These are phyloP conservation scores for Anas bahamensis DNA, from an alignment of 2,797 vertebrate genomes.

Conservation along the genomic window DNA sequence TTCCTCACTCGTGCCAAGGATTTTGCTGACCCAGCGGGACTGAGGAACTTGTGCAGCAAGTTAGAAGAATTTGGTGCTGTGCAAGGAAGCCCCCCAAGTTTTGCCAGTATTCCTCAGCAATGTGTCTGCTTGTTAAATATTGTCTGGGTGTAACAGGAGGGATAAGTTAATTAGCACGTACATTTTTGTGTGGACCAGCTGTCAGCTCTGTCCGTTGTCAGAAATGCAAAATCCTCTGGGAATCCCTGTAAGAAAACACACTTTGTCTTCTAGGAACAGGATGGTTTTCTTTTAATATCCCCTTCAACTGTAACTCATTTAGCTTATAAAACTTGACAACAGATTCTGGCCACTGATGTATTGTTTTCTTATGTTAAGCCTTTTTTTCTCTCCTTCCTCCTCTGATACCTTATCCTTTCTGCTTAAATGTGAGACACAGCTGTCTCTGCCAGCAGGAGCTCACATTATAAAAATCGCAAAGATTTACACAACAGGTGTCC, in stretches of 20 bases:
- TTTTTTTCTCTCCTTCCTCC: constrained; percentile 41
- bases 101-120: constrained; percentile 17
- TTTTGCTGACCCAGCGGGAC: background rate
- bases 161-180: constrained; percentile 23
- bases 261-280: constrained; percentile 48
- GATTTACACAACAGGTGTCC: constrained; percentile 72
- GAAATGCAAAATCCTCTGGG: constrained; percentile 32
- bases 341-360: constrained; percentile 3
- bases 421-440: constrained; percentile 71
- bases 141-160: background rate
- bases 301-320: constrained; percentile 54
- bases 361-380: constrained; percentile 62
- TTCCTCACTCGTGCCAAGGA: background rate
- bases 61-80: background rate
- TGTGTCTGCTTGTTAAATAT: background rate
- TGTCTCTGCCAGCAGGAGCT: constrained; percentile 61
- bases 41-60: background rate
- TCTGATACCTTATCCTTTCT: constrained; percentile 56
- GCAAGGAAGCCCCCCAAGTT: background rate
- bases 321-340: constrained; percentile 64
- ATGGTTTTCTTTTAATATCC: constrained; percentile 57
- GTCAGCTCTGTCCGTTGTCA: constrained; percentile 19
- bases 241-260: constrained; percentile 34
- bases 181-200: constrained; percentile 50
- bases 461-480: constrained; percentile 67